phyloP scores from a whole-genome alignment of 2,113 vertebrate species.

The Apteryx mantelli region DNA sequence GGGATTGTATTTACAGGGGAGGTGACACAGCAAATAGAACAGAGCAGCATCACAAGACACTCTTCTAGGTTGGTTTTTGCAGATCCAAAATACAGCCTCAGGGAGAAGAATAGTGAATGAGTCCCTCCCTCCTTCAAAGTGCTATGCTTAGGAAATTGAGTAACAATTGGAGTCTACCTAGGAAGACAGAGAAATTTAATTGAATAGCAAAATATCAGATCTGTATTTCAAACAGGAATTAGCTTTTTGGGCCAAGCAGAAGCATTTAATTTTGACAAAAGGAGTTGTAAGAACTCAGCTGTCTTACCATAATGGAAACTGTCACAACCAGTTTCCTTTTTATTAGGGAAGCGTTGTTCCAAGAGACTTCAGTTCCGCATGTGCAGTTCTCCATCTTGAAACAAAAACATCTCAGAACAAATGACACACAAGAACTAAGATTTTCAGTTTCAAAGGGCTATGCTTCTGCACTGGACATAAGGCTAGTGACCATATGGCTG shows the following conservation, averaged over 20 bases:
- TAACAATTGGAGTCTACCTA: neutral
- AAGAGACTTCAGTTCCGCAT: neutral
- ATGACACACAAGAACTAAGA: neutral
- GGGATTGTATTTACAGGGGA: neutral
- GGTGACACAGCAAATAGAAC: neutral
- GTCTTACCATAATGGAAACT: neutral
- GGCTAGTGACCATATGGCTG: neutral
- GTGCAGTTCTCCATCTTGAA: neutral
- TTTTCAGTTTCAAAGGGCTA: neutral
- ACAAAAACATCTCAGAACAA: neutral
- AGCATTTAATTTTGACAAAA: slow-evolving; percentile 21
- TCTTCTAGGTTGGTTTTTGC: neutral
- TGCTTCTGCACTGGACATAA: neutral
- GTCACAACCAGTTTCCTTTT: neutral
- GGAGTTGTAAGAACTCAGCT: neutral
- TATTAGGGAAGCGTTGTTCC: neutral
- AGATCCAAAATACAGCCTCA: neutral
- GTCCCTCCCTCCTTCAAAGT: neutral
- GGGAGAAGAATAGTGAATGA: neutral
- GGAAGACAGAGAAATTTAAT: neutral
- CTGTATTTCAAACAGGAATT: neutral
- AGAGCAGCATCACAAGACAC: neutral
- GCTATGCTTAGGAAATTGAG: neutral
- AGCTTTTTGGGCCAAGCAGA: neutral
- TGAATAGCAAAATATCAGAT: neutral